phyloP scores from a whole-genome alignment of 2,888 invertebrate species.

The Diloba caeruleocephala region DNA sequence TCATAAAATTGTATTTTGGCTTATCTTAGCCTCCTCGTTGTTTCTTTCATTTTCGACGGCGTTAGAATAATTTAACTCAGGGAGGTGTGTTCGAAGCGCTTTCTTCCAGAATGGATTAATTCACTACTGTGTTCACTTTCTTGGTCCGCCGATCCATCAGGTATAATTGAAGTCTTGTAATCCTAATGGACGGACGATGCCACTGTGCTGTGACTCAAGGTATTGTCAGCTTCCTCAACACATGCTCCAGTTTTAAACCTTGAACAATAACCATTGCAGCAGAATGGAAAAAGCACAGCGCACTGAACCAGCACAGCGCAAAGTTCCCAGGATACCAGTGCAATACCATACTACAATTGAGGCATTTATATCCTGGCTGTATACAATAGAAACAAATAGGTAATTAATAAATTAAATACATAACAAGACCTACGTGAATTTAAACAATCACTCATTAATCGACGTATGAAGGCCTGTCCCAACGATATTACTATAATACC shows the following conservation, averaged over 20 bases:
- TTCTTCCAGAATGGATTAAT: conserved; percentile 13
- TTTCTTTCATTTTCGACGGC: too few relatives aligned
- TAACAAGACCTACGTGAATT: too few relatives aligned
- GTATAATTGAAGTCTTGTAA: conserved; percentile 18
- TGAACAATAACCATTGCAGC: conserved; percentile 66
- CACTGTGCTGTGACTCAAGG: conserved; percentile 21
- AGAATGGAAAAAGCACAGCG: conserved; percentile 60
- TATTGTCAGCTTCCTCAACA: conserved; percentile 26
- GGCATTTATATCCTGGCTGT: conserved; percentile 66
- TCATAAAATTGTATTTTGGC: too few relatives aligned
- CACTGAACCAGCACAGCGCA: conserved; percentile 64
- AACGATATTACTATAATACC: too few relatives aligned
- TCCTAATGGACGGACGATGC: conserved; percentile 21
- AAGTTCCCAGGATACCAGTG: conserved; percentile 64
- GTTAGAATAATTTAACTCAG: conserved; percentile 10
- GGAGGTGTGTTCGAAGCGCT: conserved; percentile 14
- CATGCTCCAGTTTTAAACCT: conserved; percentile 57
- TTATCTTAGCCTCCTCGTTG: too few relatives aligned
- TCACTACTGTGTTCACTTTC: conserved; percentile 4
- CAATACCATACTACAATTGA: conserved; percentile 60
- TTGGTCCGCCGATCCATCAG: conserved; percentile 3
- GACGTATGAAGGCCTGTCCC: too few relatives aligned
- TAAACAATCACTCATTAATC: too few relatives aligned
- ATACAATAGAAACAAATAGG: conserved; percentile 22
- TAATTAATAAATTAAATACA: too few relatives aligned